phyloP scores from a whole-genome alignment of 2,888 invertebrate species.

The Orthosia cruda region DNA sequence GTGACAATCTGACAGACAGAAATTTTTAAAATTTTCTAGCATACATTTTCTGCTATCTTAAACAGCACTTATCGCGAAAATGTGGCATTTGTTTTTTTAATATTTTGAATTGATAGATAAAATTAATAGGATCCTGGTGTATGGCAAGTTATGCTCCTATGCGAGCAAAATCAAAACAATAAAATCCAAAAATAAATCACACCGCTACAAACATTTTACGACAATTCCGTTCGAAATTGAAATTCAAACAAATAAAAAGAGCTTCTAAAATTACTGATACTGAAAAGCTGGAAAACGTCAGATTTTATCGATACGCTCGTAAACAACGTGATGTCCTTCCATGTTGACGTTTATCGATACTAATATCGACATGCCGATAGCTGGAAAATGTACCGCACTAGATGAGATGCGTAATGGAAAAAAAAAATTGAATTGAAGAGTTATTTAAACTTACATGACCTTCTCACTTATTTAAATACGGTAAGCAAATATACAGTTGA shows the following conservation, averaged over 20 bases:
- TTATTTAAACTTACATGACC: neutral
- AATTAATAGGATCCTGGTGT: no score
- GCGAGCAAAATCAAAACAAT: constrained; percentile 20
- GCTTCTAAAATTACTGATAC: constrained; percentile 58
- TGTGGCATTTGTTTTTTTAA: no score
- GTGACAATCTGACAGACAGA: no score
- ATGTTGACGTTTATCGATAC: constrained; percentile 60
- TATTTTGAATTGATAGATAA: no score
- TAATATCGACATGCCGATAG: constrained; percentile 48
- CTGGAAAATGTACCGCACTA: constrained; percentile 28
- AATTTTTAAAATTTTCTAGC: no score
- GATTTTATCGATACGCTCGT: constrained; percentile 61
- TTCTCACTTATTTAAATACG: neutral
- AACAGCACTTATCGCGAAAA: no score
- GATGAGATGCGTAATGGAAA: no score
- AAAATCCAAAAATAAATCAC: constrained; percentile 35
- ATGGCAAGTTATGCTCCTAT: no score
- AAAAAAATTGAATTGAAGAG: no score
- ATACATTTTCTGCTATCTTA: no score
- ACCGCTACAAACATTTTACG: constrained; percentile 29
- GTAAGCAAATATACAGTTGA: neutral
- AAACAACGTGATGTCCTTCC: constrained; percentile 57
- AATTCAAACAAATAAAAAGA: constrained; percentile 56
- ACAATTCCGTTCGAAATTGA: constrained; percentile 44
- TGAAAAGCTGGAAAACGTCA: constrained; percentile 50